Base-by-base conservation (phyloP, 2,797 vertebrate genomes). In the Lateolabrax maculatus region DNA sequence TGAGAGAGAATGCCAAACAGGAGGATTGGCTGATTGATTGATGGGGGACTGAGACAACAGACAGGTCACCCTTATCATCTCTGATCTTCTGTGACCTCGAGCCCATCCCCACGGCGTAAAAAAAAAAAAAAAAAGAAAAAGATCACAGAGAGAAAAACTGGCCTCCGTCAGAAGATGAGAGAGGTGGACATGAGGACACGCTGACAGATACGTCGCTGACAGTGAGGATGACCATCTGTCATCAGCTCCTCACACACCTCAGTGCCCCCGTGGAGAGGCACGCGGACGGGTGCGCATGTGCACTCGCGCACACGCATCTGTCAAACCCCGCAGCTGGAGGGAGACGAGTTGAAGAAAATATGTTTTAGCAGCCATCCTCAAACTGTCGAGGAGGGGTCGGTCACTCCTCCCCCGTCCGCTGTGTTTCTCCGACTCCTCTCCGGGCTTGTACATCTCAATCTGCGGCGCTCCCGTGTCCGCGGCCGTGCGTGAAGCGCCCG, bases 211-310 rank as follows among this genome's bases (percentile, higher is more conserved):
- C 61, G 75, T 71, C 48, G 0, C 36, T 69, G 76, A 71, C 76
- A 34, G 85, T 9, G 84, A 82, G 58, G 81, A 80, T 67, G 79
- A 77, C 80, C 80, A 87, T 87, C 90, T 84, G 85, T 90, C 91
- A 87, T 76, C 75, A 29, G 55, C 71, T 82, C 68, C 65, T 87
- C 65, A 65, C 72, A 79, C 76, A 82, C 79, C 70, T 81, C 64
- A 18, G 63, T 65, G 78, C 52, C 75, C n/a, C 75, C 39, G 73
- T 70, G 49, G 75, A 58, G 55, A 60, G 39, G 29, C 44, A 49
- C 16, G 4, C 43, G 1, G 39, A 37, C 3, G 11, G 12, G 9
- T 5, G 52, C 1, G 10, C 29, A 39, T 9, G 2, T 31, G 49
- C 27, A 39, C n/a, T 21, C 46, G 39, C 23, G 16, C 10, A 37